Evolutionary conservation across 1,140 invertebrate species (phyloP).

Genomic region (Panagrolaimus sp.): DNA sequence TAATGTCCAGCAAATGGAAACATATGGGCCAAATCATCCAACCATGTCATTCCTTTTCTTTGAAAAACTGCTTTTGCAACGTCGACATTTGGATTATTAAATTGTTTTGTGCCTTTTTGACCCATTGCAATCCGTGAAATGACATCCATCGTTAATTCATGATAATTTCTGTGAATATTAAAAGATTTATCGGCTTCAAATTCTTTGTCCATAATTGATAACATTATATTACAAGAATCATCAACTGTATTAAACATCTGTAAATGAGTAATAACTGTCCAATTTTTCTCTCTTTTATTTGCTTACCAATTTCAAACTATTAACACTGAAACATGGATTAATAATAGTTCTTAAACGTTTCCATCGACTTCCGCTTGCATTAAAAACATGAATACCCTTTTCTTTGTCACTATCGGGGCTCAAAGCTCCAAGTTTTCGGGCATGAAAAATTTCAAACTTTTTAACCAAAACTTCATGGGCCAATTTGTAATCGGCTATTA

Average conservation of each 20-base stretch:
- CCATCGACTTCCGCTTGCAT: slow-evolving; percentile 57
- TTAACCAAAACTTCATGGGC: slow-evolving; percentile 62
- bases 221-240: slow-evolving; percentile 41
- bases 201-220: slow-evolving; percentile 36
- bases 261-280: slow-evolving; percentile 24
- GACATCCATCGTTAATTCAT: slow-evolving; percentile 53
- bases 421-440: slow-evolving; percentile 36
- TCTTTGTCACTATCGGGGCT: slow-evolving; percentile 36
- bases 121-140: slow-evolving; percentile 47
- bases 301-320: slow-evolving; percentile 50
- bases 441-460: slow-evolving; percentile 62
- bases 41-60: not conserved
- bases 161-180: slow-evolving; percentile 41
- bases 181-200: slow-evolving; percentile 22
- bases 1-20: too few relatives aligned
- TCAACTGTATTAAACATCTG: slow-evolving; percentile 50
- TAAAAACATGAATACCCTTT: slow-evolving; percentile 40
- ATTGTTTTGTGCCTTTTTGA: slow-evolving; percentile 43
- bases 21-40: too few relatives aligned
- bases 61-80: slow-evolving; percentile 1
- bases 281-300: slow-evolving; percentile 17
- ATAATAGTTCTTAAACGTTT: slow-evolving; percentile 61
- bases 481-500: slow-evolving; percentile 60
- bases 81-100: slow-evolving; percentile 26
- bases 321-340: slow-evolving; percentile 61